These are phyloP conservation scores for Macropus fuliginosus DNA, from an alignment of 2,797 vertebrate species.

Conservation along the genomic window DNA sequence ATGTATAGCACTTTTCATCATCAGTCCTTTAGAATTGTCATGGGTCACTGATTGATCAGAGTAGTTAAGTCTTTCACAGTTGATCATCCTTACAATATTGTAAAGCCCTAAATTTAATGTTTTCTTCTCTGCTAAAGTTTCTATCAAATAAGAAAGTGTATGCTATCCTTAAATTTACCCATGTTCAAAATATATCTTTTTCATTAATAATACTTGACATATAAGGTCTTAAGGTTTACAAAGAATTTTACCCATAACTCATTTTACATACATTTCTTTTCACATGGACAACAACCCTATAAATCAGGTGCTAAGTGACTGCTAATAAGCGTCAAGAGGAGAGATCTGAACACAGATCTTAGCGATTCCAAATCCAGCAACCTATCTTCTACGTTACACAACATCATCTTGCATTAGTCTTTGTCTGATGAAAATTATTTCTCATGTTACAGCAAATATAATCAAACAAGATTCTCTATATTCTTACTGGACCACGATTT, in stretches of 20 bases:
- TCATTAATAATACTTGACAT: background rate
- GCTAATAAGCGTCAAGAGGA: background rate
- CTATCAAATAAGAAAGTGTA: background rate
- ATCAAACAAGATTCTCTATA: too few species aligned
- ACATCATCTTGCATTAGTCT: background rate
- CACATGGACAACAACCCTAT: background rate
- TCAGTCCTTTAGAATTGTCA: background rate
- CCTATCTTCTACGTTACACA: background rate
- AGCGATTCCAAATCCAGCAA: background rate
- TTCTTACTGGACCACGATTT: background rate
- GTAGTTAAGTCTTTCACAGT: background rate
- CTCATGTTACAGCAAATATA: background rate
- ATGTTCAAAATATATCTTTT: background rate
- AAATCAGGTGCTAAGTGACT: background rate
- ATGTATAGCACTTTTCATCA: background rate
- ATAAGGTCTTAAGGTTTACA: background rate
- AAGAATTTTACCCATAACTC: background rate
- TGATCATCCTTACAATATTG: background rate
- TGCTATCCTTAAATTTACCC: background rate
- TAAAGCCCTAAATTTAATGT: background rate
- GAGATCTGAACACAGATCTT: background rate
- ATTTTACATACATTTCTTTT: background rate
- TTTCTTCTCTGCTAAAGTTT: background rate
- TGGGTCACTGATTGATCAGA: background rate
- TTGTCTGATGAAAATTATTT: background rate